Base-by-base conservation (phyloP, 2,888 invertebrate species). In the Leistus spinibarbis region DNA sequence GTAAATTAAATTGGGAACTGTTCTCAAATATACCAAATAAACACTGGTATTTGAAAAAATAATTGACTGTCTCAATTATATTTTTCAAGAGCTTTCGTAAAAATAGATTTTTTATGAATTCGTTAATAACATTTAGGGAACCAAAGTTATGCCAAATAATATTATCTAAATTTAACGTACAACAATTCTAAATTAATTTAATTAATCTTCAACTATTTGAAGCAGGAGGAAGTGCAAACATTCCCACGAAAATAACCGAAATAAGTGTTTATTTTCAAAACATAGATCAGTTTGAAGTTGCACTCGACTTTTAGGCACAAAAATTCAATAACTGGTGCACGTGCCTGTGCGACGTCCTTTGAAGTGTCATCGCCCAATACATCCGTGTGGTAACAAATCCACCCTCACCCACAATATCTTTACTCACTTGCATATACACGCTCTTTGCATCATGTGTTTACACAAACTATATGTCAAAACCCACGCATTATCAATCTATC, bases 221-320 rank as follows among this genome's bases (percentile, higher is more conserved):
- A 4, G 24, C 7, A 40, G 4, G 13, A 40, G 40, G 10, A 40
- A 40, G 13, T 10, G 2, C 13, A 40, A 40, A 40, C 40, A 40
- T 40, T 40, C 40, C 40, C 40, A 40, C 40, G 40, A 40, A 40
- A 40, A 10, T 40, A 13, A 40, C 2, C 13, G 5, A 7, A 40
- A 40, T 7, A 10, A 40, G 40, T 40, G 40, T 40, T 40, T 40
- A 40, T 40, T 40, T 40, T 40, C 10, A 40, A 40, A 40, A 40
- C 40, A 40, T 2, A 40, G 40, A 40, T 40, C 40, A 40, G 40
- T 40, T 40, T 40, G 19, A 9, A 60, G 60, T 10, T 2, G 20
- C 60, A 60, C 60, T 60, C 60, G 60, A 60, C 60, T 60, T 60
- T 16, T 22, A 60, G 17, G 20, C 60, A 60, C 60, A 60, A 60